Base-by-base conservation (phyloP, 2,797 vertebrate species). In the Acanthurus lineatus region DNA sequence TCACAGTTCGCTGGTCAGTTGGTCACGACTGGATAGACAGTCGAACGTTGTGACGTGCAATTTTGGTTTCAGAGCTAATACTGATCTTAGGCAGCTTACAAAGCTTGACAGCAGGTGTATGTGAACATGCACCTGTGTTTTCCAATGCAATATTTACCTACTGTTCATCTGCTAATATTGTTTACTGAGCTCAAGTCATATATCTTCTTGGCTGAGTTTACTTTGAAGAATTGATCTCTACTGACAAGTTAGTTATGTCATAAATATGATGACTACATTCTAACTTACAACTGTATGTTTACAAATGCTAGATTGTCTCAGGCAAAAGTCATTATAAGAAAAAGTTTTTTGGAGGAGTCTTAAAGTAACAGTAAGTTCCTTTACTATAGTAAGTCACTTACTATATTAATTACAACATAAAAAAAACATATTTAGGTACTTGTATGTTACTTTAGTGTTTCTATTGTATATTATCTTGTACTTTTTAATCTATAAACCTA, bases 1-100 rank as follows among this genome's bases (percentile, higher is more conserved):
- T 91, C 91, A 93, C 85, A 91, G 81, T 83, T 67, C 91, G 90
- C 90, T 88, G 89, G 76, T 83, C 81, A 63, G 67, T 93, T 71
- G 64, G 85, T 89, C 83, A 84, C 89, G 86, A 85, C 14, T 86
- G 88, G 80, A 90, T 90, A 76, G 80, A 89, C 80, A 85, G 60
- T 86, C 80, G 88, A 91, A 90, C 82, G 83, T 73, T 88, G 87
- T 82, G 84, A 81, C 79, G 45, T 59, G 52, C 61, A 73, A 84
- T 76, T 78, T 62, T 62, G 69, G 64, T 56, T 74, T 74, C 28
- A 47, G 69, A 73, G 80, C 80, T 60, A 42, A 83, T 89, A 85
- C 54, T 5, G 81, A 84, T 88, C 62, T 48, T 22, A 52, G 58
- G 52, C 47, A 83, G 77, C 88, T 83, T 61, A 57, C 66, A 52